Conservation (phyloP, 2,888 invertebrate genomes). For the Chorisops tibialis region DNA sequence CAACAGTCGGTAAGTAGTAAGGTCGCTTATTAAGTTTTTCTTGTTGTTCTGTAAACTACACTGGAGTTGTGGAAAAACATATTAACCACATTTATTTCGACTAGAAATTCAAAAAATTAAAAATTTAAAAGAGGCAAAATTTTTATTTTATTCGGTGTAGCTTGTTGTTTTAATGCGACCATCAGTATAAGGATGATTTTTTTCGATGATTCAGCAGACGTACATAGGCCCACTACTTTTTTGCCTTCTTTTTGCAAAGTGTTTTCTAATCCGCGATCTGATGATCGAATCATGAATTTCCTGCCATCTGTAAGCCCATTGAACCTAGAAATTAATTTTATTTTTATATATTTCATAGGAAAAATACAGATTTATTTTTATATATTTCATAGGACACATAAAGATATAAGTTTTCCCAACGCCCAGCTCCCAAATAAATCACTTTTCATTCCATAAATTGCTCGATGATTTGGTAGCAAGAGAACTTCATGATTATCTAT, state of each 20-base stretch:
- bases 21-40: no score
- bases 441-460: slow-evolving; percentile 75
- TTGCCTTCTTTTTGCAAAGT: slow-evolving; percentile 43
- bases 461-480: slow-evolving; percentile 81
- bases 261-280: slow-evolving; percentile 45
- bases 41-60: no score
- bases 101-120: no score
- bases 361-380: no score
- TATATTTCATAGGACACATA: no score
- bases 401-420: no score
- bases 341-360: slow-evolving; percentile 1
- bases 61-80: no score
- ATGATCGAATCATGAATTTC: slow-evolving; percentile 42
- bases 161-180: slow-evolving; percentile 34
- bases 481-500: slow-evolving; percentile 68
- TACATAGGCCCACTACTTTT: slow-evolving; percentile 46
- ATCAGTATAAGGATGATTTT: slow-evolving; percentile 45
- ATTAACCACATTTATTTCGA: no score
- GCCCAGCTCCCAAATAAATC: slow-evolving; percentile 93
- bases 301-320: slow-evolving; percentile 49
- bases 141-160: neutral
- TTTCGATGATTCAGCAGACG: slow-evolving; percentile 41
- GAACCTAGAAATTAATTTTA: slow-evolving; percentile 37
- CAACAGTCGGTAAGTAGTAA: no score
- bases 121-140: no score